Evolutionary conservation across 2,888 invertebrate genomes (phyloP).

Genomic region (Mycogona germanica): DNA sequence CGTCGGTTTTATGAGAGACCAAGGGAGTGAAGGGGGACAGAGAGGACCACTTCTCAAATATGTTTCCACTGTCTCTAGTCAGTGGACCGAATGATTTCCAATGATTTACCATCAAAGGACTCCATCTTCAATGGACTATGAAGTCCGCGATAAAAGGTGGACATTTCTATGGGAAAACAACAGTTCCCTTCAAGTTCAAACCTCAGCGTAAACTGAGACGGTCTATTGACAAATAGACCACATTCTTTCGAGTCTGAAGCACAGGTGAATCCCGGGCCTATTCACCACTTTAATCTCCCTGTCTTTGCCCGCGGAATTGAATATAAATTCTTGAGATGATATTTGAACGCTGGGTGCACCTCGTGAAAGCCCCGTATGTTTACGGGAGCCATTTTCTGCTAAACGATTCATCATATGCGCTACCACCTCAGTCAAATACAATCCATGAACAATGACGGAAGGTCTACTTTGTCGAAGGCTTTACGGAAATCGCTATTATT

Average conservation of each 20-base stretch:
- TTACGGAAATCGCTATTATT: no score
- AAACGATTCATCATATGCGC: no score
- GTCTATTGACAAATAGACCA: slow-evolving; percentile 1
- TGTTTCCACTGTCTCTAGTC: slow-evolving; percentile 9
- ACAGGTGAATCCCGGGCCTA: slow-evolving; percentile 12
- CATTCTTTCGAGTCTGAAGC: background rate
- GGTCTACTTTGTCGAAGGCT: no score
- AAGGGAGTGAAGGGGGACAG: background rate
- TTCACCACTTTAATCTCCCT: background rate
- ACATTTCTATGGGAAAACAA: background rate
- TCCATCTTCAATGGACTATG: background rate
- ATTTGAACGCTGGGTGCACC: no score
- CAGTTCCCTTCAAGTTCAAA: slow-evolving; percentile 4
- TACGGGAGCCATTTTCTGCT: no score
- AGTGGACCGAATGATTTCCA: slow-evolving; percentile 10
- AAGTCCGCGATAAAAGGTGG: background rate
- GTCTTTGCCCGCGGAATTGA: no score
- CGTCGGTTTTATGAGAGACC: background rate
- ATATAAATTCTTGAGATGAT: no score
- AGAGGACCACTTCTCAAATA: background rate
- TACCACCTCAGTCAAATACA: no score
- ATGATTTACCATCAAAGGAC: slow-evolving; percentile 4
- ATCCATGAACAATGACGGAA: no score
- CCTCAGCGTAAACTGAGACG: background rate
- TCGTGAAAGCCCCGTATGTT: no score